Percentiles rank a stretch among this genome's conserved stretches.
phyloP scores from a whole-genome alignment of 1,140 invertebrate species.

The Halictus rubicundus region DNA sequence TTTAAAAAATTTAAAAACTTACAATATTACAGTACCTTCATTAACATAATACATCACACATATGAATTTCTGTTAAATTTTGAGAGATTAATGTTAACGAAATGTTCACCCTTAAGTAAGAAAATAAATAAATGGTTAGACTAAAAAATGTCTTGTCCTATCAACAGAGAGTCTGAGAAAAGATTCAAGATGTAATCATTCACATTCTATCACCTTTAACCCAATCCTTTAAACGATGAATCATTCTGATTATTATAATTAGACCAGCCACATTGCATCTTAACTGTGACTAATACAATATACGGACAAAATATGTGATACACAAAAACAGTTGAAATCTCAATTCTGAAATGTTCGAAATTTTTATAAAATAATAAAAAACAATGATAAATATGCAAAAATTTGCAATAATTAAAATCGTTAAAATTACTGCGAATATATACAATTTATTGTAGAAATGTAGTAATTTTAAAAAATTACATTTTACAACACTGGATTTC shows the following conservation, averaged over 20 bases:
- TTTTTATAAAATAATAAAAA: neutral
- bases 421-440: neutral
- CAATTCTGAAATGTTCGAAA: neutral
- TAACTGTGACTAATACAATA: slow-evolving; percentile 25
- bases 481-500: neutral
- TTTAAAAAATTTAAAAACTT: neutral
- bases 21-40: neutral
- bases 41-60: neutral
- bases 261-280: slow-evolving; percentile 13
- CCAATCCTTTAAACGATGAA: slow-evolving; percentile 67
- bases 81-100: neutral
- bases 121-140: neutral
- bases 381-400: neutral
- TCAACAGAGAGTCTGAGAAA: slow-evolving; percentile 4
- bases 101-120: neutral
- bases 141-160: neutral
- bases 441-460: neutral
- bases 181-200: slow-evolving; percentile 18
- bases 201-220: slow-evolving; percentile 60
- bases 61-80: neutral
- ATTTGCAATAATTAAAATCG: neutral
- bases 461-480: neutral
- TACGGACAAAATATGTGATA: neutral
- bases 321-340: neutral
- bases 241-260: slow-evolving; percentile 69